Percentiles rank a stretch among this genome's conserved stretches.
Conservation (phyloP, 2,113 vertebrate species). For the Boleophthalmus pectinirostris region DNA sequence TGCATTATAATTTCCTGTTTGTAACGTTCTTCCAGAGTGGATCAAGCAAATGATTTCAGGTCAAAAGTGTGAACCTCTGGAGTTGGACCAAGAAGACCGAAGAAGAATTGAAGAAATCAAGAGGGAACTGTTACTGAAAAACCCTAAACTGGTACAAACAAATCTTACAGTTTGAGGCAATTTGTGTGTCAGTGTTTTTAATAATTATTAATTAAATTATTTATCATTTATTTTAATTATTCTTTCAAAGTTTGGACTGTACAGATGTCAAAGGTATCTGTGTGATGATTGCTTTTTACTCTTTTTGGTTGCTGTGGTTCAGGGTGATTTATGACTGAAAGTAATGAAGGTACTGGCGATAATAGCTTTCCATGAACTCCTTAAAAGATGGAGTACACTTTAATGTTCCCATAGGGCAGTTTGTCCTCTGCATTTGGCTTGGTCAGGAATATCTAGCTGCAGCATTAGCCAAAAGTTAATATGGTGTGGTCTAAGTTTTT, state of each 20-base stretch:
- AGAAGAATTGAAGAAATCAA: conserved; percentile 83
- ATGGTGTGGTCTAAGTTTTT: not conserved
- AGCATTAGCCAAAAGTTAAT: not conserved
- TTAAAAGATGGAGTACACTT: no score
- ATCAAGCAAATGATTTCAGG: conserved; percentile 78
- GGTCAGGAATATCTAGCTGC: not conserved
- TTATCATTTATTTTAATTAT: conserved; percentile 27
- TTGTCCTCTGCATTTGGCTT: not conserved
- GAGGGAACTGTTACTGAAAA: conserved; percentile 76
- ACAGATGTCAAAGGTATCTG: conserved; percentile 49
- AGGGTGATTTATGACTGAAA: not conserved
- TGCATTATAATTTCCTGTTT: not conserved
- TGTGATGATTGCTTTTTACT: not conserved
- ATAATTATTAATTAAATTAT: not conserved
- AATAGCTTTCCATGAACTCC: no score
- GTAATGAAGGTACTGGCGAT: not conserved
- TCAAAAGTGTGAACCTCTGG: conserved; percentile 67
- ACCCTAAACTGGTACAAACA: conserved; percentile 70
- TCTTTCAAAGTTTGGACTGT: conserved; percentile 25
- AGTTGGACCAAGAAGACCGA: conserved; percentile 78
- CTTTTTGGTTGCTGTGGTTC: conserved; percentile 1
- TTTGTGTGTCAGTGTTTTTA: not conserved
- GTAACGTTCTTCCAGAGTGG: conserved; percentile 74
- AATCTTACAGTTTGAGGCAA: no score
- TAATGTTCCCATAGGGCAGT: no score